Base-by-base conservation (phyloP, 2,113 vertebrate genomes). In the Motacilla tschutschensis region DNA sequence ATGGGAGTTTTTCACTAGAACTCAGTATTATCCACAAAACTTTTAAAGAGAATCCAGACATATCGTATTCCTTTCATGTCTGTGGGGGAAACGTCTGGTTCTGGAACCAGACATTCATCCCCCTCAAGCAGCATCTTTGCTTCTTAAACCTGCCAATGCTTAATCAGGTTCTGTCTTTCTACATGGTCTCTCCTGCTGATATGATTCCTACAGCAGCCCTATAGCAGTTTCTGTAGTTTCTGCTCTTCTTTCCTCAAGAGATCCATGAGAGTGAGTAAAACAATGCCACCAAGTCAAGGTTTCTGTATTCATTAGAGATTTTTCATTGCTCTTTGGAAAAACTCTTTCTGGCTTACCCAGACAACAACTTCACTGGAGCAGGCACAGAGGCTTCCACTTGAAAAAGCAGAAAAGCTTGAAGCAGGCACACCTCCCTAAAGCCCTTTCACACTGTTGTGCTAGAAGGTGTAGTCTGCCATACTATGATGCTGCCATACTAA, bases 61-160 rank as follows among this genome's bases (percentile, higher is more conserved):
- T 36, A 29, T 10, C 6, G 2, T 50, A 43, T 70, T 74, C 20
- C 47, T 73, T 47, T 24, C 0, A 0, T 44, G 40, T 41, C 59
- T 72, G 33, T 72, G 33, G 3, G 28, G 15, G 8, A 47, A 91
- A 55, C 9, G 51, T 12, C 36, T 66, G 10, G 35, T 66, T 73
- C 59, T 79, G 36, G 36, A 85, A 59, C 17, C 21, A 67, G 74
- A 33, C 12, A 35, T n/a, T 53, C n/a, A 58, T 51, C 13, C 14
- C 73, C 3, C 17, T 85, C 14, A 44, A 84, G 40, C 2, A 77
- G 17, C 40, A 75, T 57, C 24, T 58, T 84, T 83, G 7, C 59
- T 65, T 86, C 60, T 44, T 54, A 63, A 53, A 55, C 6, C 53
- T 74, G 15, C 6, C 51, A 55, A 17, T 40, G 16, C 15, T 82